These are phyloP conservation scores for Megathymus violae DNA, from an alignment of 1,140 invertebrate genomes.

Conservation along the genomic window DNA sequence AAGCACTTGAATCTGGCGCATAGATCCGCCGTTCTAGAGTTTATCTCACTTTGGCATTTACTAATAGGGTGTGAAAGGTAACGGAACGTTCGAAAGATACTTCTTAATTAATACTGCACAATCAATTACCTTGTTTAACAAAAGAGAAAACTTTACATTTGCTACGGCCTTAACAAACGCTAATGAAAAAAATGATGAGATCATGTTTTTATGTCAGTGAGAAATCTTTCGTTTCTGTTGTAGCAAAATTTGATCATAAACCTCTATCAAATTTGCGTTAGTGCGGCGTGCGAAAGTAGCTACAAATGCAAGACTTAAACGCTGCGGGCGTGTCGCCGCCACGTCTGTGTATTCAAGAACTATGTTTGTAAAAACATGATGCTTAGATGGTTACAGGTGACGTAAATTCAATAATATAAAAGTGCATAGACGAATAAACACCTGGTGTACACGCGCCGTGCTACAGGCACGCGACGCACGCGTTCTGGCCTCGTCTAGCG, in stretches of 20 bases:
- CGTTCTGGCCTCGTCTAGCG: background rate
- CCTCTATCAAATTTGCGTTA: background rate
- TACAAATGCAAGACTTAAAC: too few species aligned
- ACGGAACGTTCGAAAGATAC: constrained; percentile 23
- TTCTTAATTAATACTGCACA: constrained; percentile 12
- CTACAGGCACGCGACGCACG: background rate
- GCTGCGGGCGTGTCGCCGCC: too few species aligned
- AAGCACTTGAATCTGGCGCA: constrained; percentile 30
- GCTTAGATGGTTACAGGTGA: background rate
- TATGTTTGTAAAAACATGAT: too few species aligned
- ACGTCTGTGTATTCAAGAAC: too few species aligned
- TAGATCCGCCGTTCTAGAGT: constrained; percentile 15
- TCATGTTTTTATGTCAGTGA: background rate
- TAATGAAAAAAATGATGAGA: constrained; percentile 3
- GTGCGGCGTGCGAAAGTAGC: too few species aligned
- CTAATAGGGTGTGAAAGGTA: constrained; percentile 36
- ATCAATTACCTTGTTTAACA: constrained; percentile 8
- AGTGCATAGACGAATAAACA: background rate
- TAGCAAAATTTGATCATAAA: background rate
- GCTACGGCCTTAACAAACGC: background rate
- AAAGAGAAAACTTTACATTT: constrained; percentile 7
- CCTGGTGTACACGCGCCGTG: background rate
- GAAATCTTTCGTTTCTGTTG: background rate
- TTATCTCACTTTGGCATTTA: constrained; percentile 40
- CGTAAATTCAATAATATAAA: background rate